Base-by-base conservation (phyloP, 2,888 invertebrate species). In the Aphodius granarius region DNA sequence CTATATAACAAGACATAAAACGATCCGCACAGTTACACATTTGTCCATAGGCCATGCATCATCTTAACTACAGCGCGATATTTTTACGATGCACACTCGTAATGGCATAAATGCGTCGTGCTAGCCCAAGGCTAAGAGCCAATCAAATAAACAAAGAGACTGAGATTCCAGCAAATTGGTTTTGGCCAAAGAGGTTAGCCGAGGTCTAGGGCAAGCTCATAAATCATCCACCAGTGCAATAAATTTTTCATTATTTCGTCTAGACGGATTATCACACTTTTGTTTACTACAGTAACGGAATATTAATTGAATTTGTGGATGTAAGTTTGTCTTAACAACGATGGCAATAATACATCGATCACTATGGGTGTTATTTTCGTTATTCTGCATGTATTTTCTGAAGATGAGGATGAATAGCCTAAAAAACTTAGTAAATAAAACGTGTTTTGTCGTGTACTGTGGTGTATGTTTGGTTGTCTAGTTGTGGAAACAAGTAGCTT, bases 121-220 rank as follows among this genome's bases (percentile, higher is more conserved):
- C 17, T 63, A 62, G 63, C 18, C 21, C 13, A 71, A 63, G 17
- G 72, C 43, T 43, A 13, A 43, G 3, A 1, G 43, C 43, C 43
- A 43, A 43, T 43, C 43, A 43, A 43, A 71, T 63, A 72, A 72
- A 72, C 63, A 20, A 63, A 72, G 63, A 63, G 20, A 23, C 43
- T 23, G 17, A 22, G 74, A 75, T 64, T 78, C 74, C 76, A 73
- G 78, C 78, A 79, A 78, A 79, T 78, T 79, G 75, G 71, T 73
- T 79, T 78, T 78, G 66, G 65, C 63, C 22, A 43, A 68, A 70
- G 75, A 75, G 76, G 78, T 76, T 75, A 75, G 74, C 68, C 20
- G 74, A 78, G 78, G 80, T 80, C 79, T 79, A 79, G 80, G 80
- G 78, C 80, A 76, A 73, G 75, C 78, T 77, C 78, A 77, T 81